phyloP scores from a whole-genome alignment of 2,113 vertebrate genomes.

The Emydocephalus ijimae region DNA sequence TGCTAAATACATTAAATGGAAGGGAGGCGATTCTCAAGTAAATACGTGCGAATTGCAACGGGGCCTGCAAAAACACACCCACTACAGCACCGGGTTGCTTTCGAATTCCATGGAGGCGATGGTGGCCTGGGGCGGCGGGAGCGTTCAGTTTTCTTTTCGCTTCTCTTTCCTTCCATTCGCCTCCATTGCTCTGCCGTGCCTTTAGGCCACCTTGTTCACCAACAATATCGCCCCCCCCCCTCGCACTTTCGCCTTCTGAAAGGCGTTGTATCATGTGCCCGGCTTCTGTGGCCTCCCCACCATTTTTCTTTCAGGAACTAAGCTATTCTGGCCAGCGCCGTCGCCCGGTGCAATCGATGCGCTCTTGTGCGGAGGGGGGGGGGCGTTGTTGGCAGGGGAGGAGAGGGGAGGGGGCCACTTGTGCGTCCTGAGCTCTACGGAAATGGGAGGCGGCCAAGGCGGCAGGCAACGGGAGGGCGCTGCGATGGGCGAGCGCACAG shows the following conservation, averaged over 20 bases:
- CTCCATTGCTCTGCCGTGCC: neutral
- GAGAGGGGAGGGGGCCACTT: neutral
- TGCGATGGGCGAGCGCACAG: conserved; percentile 32
- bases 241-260: neutral
- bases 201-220: neutral
- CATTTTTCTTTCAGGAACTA: neutral
- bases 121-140: neutral
- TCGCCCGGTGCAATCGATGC: neutral
- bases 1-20: too few species aligned
- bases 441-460: conserved; percentile 50
- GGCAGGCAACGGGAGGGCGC: conserved; percentile 32
- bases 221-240: too few species aligned
- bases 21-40: neutral
- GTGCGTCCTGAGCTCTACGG: conserved; percentile 37
- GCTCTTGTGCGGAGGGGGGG: neutral
- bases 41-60: too few species aligned
- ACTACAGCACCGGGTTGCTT: neutral
- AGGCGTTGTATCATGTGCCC: neutral
- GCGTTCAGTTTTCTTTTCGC: neutral
- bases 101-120: neutral
- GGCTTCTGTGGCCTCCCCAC: neutral
- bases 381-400: neutral
- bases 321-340: neutral
- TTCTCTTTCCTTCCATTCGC: neutral
- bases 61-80: neutral